phyloP scores from a whole-genome alignment of 2,113 vertebrate species.

The Toxostoma redivivum region DNA sequence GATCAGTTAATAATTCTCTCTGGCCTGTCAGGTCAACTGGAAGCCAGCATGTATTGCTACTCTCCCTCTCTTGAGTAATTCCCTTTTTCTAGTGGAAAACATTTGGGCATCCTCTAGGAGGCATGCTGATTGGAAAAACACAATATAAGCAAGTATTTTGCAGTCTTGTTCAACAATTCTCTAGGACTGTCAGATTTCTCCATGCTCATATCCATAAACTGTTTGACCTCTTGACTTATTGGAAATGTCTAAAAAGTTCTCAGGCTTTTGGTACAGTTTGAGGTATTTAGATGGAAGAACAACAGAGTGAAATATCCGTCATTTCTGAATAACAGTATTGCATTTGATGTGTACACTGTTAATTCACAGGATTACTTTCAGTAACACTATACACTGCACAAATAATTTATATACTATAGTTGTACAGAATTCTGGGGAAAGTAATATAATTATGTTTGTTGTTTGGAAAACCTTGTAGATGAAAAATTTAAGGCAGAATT shows the following conservation, averaged over 20 bases:
- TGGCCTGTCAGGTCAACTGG: not conserved
- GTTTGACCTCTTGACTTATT: not conserved
- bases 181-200: not conserved
- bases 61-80: not conserved
- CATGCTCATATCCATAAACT: not conserved
- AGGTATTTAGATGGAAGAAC: not conserved
- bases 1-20: not conserved
- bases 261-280: not conserved
- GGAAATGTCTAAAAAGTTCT: not conserved
- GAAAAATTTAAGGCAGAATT: not conserved
- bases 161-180: rapidly evolving
- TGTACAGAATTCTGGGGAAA: not conserved
- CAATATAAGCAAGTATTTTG: not conserved
- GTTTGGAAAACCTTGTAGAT: not conserved
- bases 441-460: not conserved
- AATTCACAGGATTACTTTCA: not conserved
- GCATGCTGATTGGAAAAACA: not conserved
- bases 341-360: not conserved
- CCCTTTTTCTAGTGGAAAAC: not conserved
- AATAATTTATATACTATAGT: not conserved
- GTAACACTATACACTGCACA: not conserved
- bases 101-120: not conserved
- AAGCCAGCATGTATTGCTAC: not conserved
- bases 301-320: not conserved
- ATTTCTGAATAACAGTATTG: not conserved